Conservation (phyloP, 2,888 invertebrate species). For the Mesodorylaimus sp. region DNA sequence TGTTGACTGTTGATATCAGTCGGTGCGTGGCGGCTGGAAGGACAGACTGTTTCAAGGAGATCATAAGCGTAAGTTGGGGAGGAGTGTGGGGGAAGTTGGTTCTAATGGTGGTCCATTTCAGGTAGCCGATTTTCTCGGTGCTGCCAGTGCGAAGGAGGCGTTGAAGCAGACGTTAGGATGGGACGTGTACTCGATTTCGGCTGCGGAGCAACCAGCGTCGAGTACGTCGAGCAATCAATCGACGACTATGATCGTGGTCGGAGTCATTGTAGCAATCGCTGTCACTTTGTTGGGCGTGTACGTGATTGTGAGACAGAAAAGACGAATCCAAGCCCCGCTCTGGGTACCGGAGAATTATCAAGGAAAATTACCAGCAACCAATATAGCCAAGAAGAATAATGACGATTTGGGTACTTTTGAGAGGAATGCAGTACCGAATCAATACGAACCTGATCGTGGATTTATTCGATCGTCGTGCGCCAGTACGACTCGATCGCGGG, state of each 20-base stretch:
- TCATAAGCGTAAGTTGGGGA: conserved; percentile 14
- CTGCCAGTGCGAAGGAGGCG: conserved; percentile 17
- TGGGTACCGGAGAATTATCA: conserved; percentile 10
- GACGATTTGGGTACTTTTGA: background rate
- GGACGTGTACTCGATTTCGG: conserved; percentile 9
- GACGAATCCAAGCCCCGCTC: conserved; percentile 13
- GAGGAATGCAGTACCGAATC: no score
- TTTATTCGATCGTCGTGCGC: no score
- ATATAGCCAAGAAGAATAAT: background rate
- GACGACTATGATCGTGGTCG: conserved; percentile 2
- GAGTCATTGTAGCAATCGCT: conserved; percentile 3
- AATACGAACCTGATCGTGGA: no score
- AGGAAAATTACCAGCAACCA: background rate
- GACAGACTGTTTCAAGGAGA: conserved; percentile 16
- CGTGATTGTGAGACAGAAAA: conserved; percentile 10
- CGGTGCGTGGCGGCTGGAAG: conserved; percentile 11
- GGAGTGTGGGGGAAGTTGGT: background rate
- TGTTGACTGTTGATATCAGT: conserved; percentile 15
- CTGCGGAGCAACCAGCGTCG: background rate
- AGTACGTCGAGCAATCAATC: background rate
- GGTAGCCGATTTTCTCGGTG: conserved; percentile 19
- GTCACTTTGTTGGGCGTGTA: conserved; percentile 6
- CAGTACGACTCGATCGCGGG: no score
- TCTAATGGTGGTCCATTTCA: background rate
- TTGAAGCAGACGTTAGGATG: conserved; percentile 7